These are phyloP conservation scores for Triplophysa rosa DNA, from an alignment of 2,113 vertebrate species.

Conservation along the genomic window DNA sequence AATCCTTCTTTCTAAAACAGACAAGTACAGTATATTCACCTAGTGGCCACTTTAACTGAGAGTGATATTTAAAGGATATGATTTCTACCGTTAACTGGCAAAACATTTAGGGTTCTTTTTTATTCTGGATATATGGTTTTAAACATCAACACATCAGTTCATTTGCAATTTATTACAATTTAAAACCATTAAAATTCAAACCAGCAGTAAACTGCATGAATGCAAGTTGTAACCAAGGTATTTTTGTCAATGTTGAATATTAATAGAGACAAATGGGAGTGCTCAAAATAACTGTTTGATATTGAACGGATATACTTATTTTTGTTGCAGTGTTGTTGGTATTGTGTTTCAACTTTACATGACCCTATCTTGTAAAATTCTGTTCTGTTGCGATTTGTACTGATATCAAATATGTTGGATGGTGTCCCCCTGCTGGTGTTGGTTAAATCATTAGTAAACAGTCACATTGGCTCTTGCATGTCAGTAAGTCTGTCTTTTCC, in stretches of 20 bases:
- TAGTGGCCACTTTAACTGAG: not conserved
- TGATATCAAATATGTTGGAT: conserved; percentile 47
- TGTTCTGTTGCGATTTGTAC: conserved; percentile 51
- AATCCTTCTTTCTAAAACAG: not conserved
- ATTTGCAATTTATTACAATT: not conserved
- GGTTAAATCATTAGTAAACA: conserved; percentile 75
- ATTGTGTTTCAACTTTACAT: conserved; percentile 1
- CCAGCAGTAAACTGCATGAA: conserved; percentile 14
- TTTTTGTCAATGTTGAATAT: conserved; percentile 14
- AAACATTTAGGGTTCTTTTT: not conserved
- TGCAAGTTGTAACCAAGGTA: conserved; percentile 8
- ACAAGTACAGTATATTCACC: not conserved
- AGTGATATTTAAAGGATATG: not conserved
- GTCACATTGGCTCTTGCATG: conserved; percentile 88
- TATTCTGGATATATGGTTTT: not conserved
- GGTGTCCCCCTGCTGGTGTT: conserved; percentile 43
- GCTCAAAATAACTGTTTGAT: conserved; percentile 3
- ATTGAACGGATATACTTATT: conserved; percentile 35
- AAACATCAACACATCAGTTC: not conserved
- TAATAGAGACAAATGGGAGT: not conserved
- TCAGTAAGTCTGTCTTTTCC: conserved; percentile 65
- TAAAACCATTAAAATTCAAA: not conserved
- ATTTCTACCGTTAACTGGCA: too few species aligned
- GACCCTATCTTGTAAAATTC: conserved; percentile 5
- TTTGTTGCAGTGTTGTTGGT: conserved; percentile 36